These are phyloP conservation scores for Gadus macrocephalus DNA, from an alignment of 2,113 vertebrate genomes.

Conservation along the genomic window DNA sequence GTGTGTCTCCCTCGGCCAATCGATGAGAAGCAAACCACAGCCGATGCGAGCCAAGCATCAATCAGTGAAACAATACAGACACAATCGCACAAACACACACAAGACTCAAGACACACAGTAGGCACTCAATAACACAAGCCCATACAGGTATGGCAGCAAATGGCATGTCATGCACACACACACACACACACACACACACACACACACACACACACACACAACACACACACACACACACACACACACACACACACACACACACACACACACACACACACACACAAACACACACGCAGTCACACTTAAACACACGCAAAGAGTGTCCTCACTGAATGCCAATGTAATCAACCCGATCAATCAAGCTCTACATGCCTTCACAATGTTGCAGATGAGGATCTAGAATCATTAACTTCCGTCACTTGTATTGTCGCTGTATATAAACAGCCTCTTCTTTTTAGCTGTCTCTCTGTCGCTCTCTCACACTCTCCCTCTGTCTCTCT, in stretches of 20 bases:
- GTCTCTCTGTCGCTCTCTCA: too few relatives aligned
- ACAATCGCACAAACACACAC: conserved; percentile 5
- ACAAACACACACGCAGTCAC: conserved; percentile 2
- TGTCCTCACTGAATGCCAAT: not conserved
- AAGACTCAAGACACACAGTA: conserved; percentile 3
- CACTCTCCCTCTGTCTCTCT: too few relatives aligned
- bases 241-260: conserved; percentile 22
- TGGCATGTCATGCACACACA: conserved; percentile 17
- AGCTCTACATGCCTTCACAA: not conserved
- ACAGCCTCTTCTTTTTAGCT: not conserved
- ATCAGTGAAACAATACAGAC: conserved; percentile 17
- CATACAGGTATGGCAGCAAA: conserved; percentile 4
- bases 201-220: conserved; percentile 5
- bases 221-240: conserved; percentile 7
- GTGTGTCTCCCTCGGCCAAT: conserved; percentile 55
- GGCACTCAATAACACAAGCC: conserved; percentile 6
- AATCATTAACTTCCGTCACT: not conserved
- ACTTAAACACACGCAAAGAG: not conserved
- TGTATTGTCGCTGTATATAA: not conserved
- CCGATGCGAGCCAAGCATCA: conserved; percentile 29
- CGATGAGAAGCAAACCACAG: conserved; percentile 30
- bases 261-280: conserved; percentile 20
- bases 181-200: not conserved
- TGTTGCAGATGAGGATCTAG: not conserved
- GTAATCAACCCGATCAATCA: not conserved